Evolutionary conservation across 2,113 vertebrate genomes (phyloP).

Genomic region (Chionodraco myersi): DNA sequence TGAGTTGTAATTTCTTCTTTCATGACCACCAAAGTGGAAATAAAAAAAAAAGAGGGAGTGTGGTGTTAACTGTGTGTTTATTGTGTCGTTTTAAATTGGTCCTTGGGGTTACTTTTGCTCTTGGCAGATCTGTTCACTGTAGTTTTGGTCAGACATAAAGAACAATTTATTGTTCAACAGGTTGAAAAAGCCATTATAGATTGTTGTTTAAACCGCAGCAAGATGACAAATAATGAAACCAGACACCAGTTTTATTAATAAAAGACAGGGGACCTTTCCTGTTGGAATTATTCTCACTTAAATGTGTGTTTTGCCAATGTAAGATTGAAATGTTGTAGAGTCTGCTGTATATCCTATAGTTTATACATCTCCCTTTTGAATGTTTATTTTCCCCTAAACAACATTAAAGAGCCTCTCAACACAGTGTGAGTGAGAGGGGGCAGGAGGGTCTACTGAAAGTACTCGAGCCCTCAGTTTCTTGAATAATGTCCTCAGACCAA

Average conservation of each 20-base stretch:
- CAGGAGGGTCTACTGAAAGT: neutral
- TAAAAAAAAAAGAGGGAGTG: neutral
- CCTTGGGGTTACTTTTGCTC: slow-evolving; percentile 16
- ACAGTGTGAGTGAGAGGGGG: slow-evolving; percentile 1
- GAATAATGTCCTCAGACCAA: neutral
- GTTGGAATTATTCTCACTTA: slow-evolving; percentile 14
- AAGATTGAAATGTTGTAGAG: neutral
- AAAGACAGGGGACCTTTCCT: neutral
- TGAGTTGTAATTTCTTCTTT: neutral
- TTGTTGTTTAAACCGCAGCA: neutral
- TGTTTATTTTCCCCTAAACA: slow-evolving; percentile 53
- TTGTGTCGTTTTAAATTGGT: slow-evolving; percentile 41
- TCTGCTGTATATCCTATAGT: neutral
- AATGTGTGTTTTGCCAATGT: slow-evolving; percentile 17
- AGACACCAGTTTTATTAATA: neutral
- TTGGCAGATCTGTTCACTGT: slow-evolving; percentile 21
- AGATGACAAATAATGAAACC: neutral
- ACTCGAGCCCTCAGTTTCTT: neutral
- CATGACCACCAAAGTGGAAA: slow-evolving; percentile 22
- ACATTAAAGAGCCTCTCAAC: slow-evolving; percentile 45
- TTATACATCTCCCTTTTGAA: slow-evolving; percentile 22
- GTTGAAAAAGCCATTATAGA: neutral
- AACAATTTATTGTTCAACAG: neutral
- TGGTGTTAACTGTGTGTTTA: slow-evolving; percentile 43
- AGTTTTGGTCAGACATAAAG: slow-evolving; percentile 9